phyloP scores from a whole-genome alignment of 1,140 invertebrate genomes.

The Drosophila littoralis region DNA sequence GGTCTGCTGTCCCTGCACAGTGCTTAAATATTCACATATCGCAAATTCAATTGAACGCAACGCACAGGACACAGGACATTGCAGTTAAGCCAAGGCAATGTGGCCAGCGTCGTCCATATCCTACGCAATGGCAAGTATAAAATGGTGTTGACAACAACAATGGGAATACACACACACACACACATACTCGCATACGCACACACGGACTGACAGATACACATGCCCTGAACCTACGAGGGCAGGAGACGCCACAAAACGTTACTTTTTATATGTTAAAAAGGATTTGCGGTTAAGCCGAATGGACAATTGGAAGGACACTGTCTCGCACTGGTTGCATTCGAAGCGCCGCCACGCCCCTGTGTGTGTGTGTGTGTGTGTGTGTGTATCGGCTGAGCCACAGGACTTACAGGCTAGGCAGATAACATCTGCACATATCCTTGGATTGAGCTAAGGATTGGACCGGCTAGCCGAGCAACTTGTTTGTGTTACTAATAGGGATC shows the following conservation, averaged over 20 bases:
- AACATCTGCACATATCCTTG: conserved; percentile 76
- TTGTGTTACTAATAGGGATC: conserved; percentile 81
- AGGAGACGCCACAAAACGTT: conserved; percentile 57
- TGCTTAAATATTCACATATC: conserved; percentile 83
- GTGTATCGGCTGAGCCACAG: conserved; percentile 14
- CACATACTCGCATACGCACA: conserved; percentile 13
- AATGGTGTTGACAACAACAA: conserved; percentile 82
- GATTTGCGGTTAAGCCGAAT: conserved; percentile 80
- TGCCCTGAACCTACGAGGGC: conserved; percentile 23
- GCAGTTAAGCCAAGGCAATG: conserved; percentile 60
- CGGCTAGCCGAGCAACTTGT: conserved; percentile 61
- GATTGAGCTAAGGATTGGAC: conserved; percentile 36
- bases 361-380: conserved; percentile 3
- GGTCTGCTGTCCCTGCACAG: conserved; percentile 64
- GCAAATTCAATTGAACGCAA: conserved; percentile 82
- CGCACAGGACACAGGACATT: conserved; percentile 57
- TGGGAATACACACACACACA: conserved; percentile 60
- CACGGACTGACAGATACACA: conserved; percentile 12
- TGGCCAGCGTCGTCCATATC: conserved; percentile 35
- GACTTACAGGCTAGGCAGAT: conserved; percentile 53
- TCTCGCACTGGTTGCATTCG: conserved; percentile 66
- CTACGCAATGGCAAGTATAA: conserved; percentile 74
- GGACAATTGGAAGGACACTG: conserved; percentile 65
- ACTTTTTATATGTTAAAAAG: conserved; percentile 84
- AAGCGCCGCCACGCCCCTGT: background rate